These are phyloP conservation scores for Dynastes grantii DNA, from an alignment of 2,888 invertebrate species.

Conservation along the genomic window DNA sequence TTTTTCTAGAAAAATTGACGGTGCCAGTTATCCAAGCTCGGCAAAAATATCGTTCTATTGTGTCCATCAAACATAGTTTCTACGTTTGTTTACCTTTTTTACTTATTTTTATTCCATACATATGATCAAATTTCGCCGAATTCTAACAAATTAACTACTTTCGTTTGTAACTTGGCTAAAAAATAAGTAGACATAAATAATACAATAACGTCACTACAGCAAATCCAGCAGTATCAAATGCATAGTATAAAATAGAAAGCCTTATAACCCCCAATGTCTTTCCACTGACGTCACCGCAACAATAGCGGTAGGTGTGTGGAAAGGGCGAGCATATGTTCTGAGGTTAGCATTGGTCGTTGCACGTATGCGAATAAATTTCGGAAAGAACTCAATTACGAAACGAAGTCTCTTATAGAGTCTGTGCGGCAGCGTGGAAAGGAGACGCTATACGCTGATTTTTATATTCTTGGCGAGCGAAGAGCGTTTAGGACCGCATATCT, in stretches of 20 bases:
- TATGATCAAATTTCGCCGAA: no score
- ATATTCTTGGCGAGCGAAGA: constrained; percentile 24
- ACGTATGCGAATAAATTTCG: constrained; percentile 34
- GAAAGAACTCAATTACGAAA: constrained; percentile 34
- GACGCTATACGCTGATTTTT: constrained; percentile 17
- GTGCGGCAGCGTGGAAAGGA: background rate
- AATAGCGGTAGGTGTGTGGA: constrained; percentile 2
- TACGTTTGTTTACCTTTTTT: no score
- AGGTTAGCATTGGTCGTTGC: constrained; percentile 5
- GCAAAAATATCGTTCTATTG: no score
- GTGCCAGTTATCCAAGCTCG: no score
- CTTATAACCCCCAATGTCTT: background rate
- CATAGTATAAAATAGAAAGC: background rate
- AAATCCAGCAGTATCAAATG: no score
- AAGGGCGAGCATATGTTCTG: constrained; percentile 7
- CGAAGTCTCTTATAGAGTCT: constrained; percentile 10
- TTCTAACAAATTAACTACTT: no score
- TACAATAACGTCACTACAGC: no score
- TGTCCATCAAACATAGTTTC: no score
- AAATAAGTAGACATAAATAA: no score
- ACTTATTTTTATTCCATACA: no score
- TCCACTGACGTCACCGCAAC: background rate
- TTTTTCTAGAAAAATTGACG: no score
- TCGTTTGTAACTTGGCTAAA: no score
- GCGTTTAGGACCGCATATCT: constrained; percentile 10